Evolutionary conservation across 1,140 invertebrate genomes (phyloP).

Genomic region (Bemisia tabaci): DNA sequence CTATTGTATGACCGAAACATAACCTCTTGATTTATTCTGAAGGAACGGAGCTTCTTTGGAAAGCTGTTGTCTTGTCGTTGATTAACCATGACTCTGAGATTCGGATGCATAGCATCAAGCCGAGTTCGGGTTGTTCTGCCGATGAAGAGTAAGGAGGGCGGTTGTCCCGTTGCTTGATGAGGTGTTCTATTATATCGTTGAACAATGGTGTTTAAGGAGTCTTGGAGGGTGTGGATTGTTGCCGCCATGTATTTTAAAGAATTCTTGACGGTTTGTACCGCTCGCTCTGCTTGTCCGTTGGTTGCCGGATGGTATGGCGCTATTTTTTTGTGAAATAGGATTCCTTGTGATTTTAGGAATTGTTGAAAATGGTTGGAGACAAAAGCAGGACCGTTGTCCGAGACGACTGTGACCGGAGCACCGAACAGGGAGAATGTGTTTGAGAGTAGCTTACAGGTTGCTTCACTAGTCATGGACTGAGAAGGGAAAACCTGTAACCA

Average conservation of each 20-base stretch:
- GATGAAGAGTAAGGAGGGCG: neutral
- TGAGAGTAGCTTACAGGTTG: too few relatives aligned
- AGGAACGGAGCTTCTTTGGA: neutral
- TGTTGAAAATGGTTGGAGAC: too few relatives aligned
- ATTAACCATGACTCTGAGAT: neutral
- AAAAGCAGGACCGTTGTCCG: too few relatives aligned
- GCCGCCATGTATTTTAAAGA: slow-evolving; percentile 16
- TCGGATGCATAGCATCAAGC: neutral
- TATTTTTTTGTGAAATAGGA: slow-evolving; percentile 20
- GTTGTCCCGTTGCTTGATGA: neutral
- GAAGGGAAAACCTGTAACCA: slow-evolving; percentile 33
- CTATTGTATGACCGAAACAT: neutral
- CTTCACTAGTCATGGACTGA: too few relatives aligned
- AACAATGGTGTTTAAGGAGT: neutral
- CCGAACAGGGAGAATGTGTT: too few relatives aligned
- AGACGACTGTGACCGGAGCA: too few relatives aligned
- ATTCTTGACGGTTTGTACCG: slow-evolving; percentile 28
- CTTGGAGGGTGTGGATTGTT: too few relatives aligned
- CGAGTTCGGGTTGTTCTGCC: neutral
- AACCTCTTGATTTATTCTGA: neutral
- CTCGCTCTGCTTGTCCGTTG: slow-evolving; percentile 25
- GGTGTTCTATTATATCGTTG: neutral
- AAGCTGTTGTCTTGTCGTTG: neutral
- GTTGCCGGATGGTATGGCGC: slow-evolving; percentile 22
- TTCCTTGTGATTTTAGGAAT: too few relatives aligned